Conservation (phyloP, 1,140 invertebrate genomes). For the Hyposmocoma kahamanoa region DNA sequence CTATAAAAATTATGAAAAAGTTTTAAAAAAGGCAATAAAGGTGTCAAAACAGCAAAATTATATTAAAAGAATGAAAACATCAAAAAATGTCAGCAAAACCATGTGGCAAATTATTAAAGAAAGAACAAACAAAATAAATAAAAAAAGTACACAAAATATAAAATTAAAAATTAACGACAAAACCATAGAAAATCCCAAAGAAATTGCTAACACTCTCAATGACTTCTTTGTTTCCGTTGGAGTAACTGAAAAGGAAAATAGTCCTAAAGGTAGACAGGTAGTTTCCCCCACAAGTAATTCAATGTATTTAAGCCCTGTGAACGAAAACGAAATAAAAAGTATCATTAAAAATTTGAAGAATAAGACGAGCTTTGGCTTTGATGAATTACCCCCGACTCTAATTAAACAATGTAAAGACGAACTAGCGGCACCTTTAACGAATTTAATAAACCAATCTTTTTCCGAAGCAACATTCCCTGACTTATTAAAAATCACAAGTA, state of each 20-base stretch:
- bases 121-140: not conserved
- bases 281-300: not conserved
- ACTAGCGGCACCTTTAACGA: not conserved
- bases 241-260: not conserved
- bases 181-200: not conserved
- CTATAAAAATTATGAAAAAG: not conserved
- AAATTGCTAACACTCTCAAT: not conserved
- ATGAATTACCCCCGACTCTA: not conserved
- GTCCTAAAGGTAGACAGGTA: not conserved
- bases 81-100: not conserved
- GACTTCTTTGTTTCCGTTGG: not conserved
- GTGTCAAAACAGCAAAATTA: not conserved
- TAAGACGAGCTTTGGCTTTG: too few relatives aligned
- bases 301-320: not conserved
- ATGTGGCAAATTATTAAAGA: conserved; percentile 1
- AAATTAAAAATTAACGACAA: not conserved
- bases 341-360: not conserved
- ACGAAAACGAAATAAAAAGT: not conserved
- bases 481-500: not conserved
- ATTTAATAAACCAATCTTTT: not conserved
- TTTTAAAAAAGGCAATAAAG: not conserved
- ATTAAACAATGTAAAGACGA: not conserved
- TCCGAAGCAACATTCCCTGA: not conserved
- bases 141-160: not conserved
- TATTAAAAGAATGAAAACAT: not conserved